Conservation (phyloP, 2,888 invertebrate species). For the Isoperla grammatica region DNA sequence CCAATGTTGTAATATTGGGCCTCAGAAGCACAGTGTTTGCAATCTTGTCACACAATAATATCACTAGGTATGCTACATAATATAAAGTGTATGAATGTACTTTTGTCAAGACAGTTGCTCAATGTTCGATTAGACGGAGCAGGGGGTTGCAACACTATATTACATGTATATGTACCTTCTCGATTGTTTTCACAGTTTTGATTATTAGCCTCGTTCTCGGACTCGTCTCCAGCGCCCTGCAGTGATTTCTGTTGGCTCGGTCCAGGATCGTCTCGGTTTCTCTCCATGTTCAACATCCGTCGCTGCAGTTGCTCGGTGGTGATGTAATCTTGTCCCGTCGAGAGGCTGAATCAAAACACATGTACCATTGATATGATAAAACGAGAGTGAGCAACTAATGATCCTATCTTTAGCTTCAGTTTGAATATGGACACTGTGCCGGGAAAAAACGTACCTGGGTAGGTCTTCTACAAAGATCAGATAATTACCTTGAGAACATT, state of each 20-base stretch:
- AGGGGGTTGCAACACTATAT: background rate
- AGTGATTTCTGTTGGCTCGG: slow-evolving; percentile 6
- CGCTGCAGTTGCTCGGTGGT: slow-evolving; percentile 75
- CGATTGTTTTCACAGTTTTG: background rate
- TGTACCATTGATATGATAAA: background rate
- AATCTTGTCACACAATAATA: too few species aligned
- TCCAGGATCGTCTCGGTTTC: background rate
- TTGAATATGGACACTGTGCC: too few species aligned
- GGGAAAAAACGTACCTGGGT: too few species aligned
- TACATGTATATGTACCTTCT: background rate
- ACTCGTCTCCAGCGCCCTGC: background rate
- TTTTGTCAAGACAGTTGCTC: too few species aligned
- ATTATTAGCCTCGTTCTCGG: background rate
- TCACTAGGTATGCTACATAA: too few species aligned
- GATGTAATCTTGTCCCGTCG: slow-evolving; percentile 81
- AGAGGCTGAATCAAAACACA: slow-evolving; percentile 51
- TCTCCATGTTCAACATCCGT: slow-evolving; percentile 40
- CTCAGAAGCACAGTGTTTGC: too few species aligned
- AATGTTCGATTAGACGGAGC: too few species aligned
- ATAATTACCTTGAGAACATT: slow-evolving; percentile 70
- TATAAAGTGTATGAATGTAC: too few species aligned
- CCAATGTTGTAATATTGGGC: too few species aligned
- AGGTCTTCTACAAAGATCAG: too few species aligned
- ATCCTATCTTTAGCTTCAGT: too few species aligned
- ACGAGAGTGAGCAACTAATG: background rate